Conservation (phyloP, 2,113 vertebrate species). For the Proteles cristata region DNA sequence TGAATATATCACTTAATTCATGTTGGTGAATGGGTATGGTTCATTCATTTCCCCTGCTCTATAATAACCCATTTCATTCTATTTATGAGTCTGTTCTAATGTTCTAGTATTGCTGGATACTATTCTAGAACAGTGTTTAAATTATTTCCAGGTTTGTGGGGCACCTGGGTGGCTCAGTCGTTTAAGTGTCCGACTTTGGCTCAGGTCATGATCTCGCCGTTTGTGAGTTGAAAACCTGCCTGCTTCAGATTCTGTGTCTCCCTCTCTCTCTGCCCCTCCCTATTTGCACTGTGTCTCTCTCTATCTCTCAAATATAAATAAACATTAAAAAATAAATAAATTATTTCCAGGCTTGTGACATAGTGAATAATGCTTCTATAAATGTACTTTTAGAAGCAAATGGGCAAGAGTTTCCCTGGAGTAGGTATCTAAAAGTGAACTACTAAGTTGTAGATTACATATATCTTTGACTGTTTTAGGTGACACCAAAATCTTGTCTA, state of each 20-base stretch:
- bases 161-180: too few species aligned
- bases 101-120: background rate
- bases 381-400: background rate
- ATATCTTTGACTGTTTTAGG: background rate
- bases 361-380: background rate
- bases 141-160: background rate
- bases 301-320: too few species aligned
- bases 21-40: background rate
- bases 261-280: too few species aligned
- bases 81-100: background rate
- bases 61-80: background rate
- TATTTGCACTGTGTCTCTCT: too few species aligned
- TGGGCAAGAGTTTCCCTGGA: background rate
- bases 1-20: background rate
- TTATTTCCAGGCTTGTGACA: background rate
- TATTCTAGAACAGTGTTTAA: background rate
- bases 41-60: background rate
- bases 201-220: too few species aligned
- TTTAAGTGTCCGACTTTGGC: too few species aligned
- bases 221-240: too few species aligned
- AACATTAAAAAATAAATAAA: too few species aligned
- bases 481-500: background rate
- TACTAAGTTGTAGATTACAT: background rate
- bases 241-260: too few species aligned
- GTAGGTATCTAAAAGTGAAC: background rate